Conservation (phyloP, 2,797 vertebrate species). For the Enteromius paludinosus region DNA sequence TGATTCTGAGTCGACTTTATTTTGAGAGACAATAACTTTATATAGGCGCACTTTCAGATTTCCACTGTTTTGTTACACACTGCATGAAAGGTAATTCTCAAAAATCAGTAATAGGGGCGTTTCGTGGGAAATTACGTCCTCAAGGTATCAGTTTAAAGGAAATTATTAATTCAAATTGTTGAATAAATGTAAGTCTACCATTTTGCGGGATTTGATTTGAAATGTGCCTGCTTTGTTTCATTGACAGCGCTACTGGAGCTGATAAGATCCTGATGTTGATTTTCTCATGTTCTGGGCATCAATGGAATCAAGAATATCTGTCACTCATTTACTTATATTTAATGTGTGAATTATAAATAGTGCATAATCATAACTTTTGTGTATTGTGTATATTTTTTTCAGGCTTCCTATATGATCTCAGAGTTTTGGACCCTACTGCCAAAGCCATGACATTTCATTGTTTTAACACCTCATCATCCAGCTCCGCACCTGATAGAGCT, state of each 20-base stretch:
- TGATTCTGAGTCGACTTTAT: too few species aligned
- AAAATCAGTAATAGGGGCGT: too few species aligned
- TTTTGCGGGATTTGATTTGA: neutral
- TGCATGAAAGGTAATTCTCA: too few species aligned
- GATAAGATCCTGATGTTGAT: neutral
- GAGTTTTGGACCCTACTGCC: neutral
- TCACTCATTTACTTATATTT: neutral
- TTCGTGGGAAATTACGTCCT: neutral
- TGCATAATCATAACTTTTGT: neutral
- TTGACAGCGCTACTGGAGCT: neutral
- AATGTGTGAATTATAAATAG: neutral
- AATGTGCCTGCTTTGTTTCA: neutral
- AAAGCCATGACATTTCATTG: neutral
- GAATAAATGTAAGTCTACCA: neutral
- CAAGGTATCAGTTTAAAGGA: neutral
- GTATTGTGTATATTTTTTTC: neutral
- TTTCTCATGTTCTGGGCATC: constrained; percentile 28
- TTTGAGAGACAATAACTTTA: too few species aligned
- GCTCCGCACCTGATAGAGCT: neutral
- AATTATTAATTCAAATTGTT: neutral
- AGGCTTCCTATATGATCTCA: neutral
- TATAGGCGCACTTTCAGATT: too few species aligned
- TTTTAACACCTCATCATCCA: constrained; percentile 26
- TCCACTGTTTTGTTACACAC: too few species aligned
- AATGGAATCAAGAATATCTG: neutral